phyloP scores from a whole-genome alignment of 2,797 vertebrate genomes.

The Danio kyathit region DNA sequence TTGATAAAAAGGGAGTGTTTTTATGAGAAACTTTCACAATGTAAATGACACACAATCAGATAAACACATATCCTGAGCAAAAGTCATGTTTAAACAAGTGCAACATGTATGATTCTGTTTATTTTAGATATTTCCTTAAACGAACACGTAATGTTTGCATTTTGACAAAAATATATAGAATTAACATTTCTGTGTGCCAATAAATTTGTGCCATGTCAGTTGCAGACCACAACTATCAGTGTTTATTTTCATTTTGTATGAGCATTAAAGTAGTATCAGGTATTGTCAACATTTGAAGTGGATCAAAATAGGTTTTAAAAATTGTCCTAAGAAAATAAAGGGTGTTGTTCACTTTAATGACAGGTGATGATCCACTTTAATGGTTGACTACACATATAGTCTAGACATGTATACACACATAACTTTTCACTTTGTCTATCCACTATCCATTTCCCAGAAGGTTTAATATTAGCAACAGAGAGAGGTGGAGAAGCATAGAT shows the following conservation, averaged over 20 bases:
- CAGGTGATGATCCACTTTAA: too few relatives aligned
- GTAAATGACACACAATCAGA: conserved; percentile 41
- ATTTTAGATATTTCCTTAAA: conserved; percentile 24
- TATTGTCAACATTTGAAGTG: too few relatives aligned
- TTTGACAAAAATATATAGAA: conserved; percentile 75
- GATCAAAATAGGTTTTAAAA: too few relatives aligned
- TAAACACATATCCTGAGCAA: conserved; percentile 21
- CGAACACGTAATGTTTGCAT: conserved; percentile 66
- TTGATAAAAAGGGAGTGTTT: conserved; percentile 42
- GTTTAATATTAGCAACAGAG: conserved; percentile 13
- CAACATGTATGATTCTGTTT: not conserved
- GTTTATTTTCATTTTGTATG: not conserved
- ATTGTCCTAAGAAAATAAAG: too few relatives aligned
- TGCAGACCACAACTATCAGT: conserved; percentile 40
- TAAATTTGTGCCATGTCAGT: conserved; percentile 56
- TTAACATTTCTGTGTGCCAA: conserved; percentile 70
- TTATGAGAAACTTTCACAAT: conserved; percentile 38
- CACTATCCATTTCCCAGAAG: not conserved
- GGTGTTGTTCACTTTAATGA: too few relatives aligned
- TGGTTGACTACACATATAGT: not conserved
- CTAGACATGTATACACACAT: not conserved
- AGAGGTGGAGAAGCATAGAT: conserved; percentile 22
- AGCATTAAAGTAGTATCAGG: conserved; percentile 30
- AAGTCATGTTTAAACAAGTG: conserved; percentile 35
- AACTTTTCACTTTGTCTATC: not conserved